A percentile compares a stretch with the other conserved stretches of the same genome.
phyloP scores from a whole-genome alignment of 2,113 vertebrate genomes.

The Leptosomus discolor region DNA sequence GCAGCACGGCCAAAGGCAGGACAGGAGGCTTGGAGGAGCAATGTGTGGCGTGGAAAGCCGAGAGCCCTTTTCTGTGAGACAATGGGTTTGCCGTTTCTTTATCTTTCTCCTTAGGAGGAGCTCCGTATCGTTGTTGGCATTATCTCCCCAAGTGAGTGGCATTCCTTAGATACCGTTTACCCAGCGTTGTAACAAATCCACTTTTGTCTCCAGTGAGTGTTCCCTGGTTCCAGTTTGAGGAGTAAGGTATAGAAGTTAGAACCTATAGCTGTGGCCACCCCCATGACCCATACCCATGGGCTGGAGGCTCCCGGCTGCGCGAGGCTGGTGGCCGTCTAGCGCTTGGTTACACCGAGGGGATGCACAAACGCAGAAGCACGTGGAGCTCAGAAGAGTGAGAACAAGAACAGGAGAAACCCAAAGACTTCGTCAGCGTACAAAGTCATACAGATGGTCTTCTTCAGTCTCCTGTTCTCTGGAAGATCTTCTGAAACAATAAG shows the following conservation, averaged over 20 bases:
- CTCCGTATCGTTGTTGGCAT: accelerated
- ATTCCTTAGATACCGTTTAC: neutral
- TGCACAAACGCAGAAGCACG: neutral
- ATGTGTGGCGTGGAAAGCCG: neutral
- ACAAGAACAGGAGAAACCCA: neutral
- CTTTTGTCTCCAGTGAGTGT: neutral
- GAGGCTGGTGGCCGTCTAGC: neutral
- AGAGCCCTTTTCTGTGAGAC: neutral
- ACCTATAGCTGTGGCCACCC: neutral
- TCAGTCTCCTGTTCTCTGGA: neutral
- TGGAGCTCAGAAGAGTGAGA: neutral
- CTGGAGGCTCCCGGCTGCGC: neutral
- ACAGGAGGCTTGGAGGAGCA: neutral
- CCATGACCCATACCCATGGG: accelerated
- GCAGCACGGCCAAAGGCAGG: neutral
- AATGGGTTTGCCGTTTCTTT: neutral
- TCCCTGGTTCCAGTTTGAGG: neutral
- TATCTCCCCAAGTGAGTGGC: neutral
- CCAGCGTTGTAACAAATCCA: neutral
- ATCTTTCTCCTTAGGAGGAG: neutral
- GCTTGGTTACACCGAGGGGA: neutral
- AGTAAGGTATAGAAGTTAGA: neutral
- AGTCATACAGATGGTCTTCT: neutral
- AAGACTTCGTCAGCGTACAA: neutral
- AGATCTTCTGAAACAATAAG: neutral